Percentiles rank a stretch among this genome's conserved stretches.
Evolutionary conservation across 2,888 invertebrate genomes (phyloP).

Genomic region (Drosophila tripunctata): DNA sequence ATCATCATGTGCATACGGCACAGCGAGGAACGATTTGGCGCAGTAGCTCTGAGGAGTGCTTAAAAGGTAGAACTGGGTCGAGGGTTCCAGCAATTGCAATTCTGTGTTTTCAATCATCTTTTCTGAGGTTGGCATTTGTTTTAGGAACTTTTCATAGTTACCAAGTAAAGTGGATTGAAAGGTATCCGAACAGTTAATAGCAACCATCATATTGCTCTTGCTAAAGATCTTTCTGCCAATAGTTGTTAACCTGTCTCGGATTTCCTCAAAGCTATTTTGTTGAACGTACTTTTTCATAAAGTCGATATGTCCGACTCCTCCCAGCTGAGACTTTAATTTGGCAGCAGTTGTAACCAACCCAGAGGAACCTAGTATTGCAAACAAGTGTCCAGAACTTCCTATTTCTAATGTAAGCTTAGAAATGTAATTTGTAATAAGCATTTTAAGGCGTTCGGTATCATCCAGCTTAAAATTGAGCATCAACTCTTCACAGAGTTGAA

Average conservation of each 20-base stretch:
- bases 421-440: slow-evolving; percentile 91
- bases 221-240: slow-evolving; percentile 88
- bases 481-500: slow-evolving; percentile 91
- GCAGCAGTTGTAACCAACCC: slow-evolving; percentile 90
- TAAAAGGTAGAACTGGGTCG: slow-evolving; percentile 90
- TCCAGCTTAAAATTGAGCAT: slow-evolving; percentile 88
- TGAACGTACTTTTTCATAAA: slow-evolving; percentile 91
- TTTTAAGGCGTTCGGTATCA: slow-evolving; percentile 90
- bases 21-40: slow-evolving; percentile 91
- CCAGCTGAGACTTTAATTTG: slow-evolving; percentile 89
- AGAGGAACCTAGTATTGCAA: slow-evolving; percentile 93
- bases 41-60: slow-evolving; percentile 95
- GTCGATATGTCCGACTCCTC: slow-evolving; percentile 91
- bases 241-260: slow-evolving; percentile 87
- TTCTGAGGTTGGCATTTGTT: slow-evolving; percentile 60
- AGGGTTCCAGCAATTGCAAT: slow-evolving; percentile 85
- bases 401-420: slow-evolving; percentile 86
- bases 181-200: slow-evolving; percentile 87
- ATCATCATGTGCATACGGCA: slow-evolving; percentile 91
- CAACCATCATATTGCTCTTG: slow-evolving; percentile 88
- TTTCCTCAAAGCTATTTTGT: slow-evolving; percentile 86
- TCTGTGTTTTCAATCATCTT: slow-evolving; percentile 37
- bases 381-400: slow-evolving; percentile 91
- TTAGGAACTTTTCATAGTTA: slow-evolving; percentile 82
- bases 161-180: slow-evolving; percentile 80